Percentiles rank a stretch among this genome's conserved stretches.
phyloP scores from a whole-genome alignment of 2,113 vertebrate genomes.

The Psettodes erumei region DNA sequence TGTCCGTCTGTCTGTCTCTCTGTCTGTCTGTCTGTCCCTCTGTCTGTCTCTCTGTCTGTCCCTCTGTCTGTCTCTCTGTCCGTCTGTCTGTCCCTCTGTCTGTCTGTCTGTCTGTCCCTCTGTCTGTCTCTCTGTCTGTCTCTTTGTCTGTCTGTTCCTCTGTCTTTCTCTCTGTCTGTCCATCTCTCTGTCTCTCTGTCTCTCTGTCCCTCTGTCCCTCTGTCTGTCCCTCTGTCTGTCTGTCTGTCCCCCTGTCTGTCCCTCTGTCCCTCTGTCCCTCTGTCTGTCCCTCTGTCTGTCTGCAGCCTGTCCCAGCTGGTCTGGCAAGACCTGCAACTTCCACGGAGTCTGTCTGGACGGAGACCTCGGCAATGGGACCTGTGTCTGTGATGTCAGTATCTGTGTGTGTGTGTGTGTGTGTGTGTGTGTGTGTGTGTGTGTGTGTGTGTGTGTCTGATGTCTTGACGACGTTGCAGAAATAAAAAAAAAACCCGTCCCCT shows the following conservation, averaged over 20 bases:
- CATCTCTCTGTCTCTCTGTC: too few species aligned
- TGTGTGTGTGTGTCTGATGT: background rate
- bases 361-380: slow-evolving; percentile 88
- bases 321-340: slow-evolving; percentile 84
- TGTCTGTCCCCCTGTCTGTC: background rate
- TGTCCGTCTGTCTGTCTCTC: too few species aligned
- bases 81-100: too few species aligned
- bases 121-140: too few species aligned
- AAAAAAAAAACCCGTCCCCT: background rate
- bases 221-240: background rate
- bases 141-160: too few species aligned
- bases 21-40: too few species aligned
- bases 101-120: too few species aligned
- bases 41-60: too few species aligned
- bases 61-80: too few species aligned
- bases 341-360: slow-evolving; percentile 90
- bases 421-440: background rate
- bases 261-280: too few species aligned
- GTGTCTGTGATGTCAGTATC: slow-evolving; percentile 88
- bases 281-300: slow-evolving; percentile 23
- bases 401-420: background rate
- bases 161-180: too few species aligned
- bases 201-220: too few species aligned
- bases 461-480: background rate
- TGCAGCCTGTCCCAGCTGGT: slow-evolving; percentile 90